Conservation (phyloP, 2,113 vertebrate species). For the Neodon shergylaensis region DNA sequence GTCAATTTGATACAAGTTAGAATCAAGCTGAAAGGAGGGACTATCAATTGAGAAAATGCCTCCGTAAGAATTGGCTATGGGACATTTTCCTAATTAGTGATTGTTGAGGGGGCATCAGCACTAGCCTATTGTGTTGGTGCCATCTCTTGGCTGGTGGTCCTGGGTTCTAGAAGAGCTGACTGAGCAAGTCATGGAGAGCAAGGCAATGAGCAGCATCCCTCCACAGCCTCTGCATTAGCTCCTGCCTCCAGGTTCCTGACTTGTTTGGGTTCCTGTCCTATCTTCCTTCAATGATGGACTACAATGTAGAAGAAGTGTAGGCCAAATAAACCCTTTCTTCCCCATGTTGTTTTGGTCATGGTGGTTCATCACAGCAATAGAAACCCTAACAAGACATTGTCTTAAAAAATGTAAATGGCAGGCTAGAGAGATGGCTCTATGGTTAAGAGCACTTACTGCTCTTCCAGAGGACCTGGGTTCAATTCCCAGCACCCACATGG, state of each 20-base stretch:
- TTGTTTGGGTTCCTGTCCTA: not conserved
- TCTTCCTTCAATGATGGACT: not conserved
- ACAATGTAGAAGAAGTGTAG: not conserved
- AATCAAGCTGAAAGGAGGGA: not conserved
- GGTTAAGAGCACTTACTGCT: no score
- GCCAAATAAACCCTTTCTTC: not conserved
- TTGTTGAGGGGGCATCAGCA: no score
- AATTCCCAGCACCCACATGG: no score
- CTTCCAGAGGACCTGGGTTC: no score
- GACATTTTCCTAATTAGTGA: not conserved
- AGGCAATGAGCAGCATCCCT: not conserved
- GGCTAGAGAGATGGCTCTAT: no score
- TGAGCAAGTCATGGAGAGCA: not conserved
- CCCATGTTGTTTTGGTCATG: not conserved
- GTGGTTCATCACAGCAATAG: not conserved
- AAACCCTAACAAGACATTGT: not conserved
- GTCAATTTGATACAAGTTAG: not conserved
- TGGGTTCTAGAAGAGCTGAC: not conserved
- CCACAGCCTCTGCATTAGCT: not conserved
- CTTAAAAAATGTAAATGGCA: not conserved
- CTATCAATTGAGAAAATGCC: not conserved
- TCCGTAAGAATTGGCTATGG: no score
- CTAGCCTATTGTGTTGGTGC: not conserved
- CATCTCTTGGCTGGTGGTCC: not conserved
- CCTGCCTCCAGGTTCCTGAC: not conserved